Percentiles rank a stretch among this genome's conserved stretches.
Conservation (phyloP, 2,888 invertebrate species). For the Rhagonycha fulva region DNA sequence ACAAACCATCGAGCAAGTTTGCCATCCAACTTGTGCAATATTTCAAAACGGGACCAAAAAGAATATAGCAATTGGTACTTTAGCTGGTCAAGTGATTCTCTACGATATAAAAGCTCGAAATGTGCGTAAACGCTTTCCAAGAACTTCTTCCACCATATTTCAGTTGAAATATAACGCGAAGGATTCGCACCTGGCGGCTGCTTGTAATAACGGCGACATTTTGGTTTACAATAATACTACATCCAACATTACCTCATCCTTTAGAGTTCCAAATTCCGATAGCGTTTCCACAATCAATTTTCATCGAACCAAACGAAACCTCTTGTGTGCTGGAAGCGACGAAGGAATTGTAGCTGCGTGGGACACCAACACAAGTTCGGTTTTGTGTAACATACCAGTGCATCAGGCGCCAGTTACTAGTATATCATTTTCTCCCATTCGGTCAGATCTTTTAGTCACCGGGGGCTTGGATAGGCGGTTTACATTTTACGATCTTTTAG, state of each 20-base stretch:
- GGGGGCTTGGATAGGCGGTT: conserved; percentile 62
- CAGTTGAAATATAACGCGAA: conserved; percentile 47
- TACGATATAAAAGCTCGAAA: conserved; percentile 50
- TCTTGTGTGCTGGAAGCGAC: conserved; percentile 48
- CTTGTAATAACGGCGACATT: conserved; percentile 48
- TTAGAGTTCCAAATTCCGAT: conserved; percentile 47
- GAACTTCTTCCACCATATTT: conserved; percentile 41
- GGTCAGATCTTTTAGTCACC: conserved; percentile 61
- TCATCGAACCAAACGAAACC: conserved; percentile 46
- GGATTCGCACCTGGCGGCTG: conserved; percentile 49
- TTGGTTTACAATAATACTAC: conserved; percentile 46
- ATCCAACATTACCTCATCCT: conserved; percentile 41
- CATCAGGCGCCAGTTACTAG: conserved; percentile 65
- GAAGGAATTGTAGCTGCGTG: conserved; percentile 52
- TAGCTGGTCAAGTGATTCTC: conserved; percentile 46
- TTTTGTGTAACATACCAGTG: conserved; percentile 45
- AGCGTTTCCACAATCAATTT: conserved; percentile 43
- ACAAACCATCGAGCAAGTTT: conserved; percentile 46
- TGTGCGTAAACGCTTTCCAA: conserved; percentile 46
- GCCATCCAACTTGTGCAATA: conserved; percentile 49
- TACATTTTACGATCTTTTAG: conserved; percentile 61
- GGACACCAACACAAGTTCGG: conserved; percentile 48
- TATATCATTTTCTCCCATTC: conserved; percentile 60
- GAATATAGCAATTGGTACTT: conserved; percentile 47
- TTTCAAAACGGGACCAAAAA: conserved; percentile 51